Conservation (phyloP, 2,888 invertebrate genomes). For the Noctua pronuba region DNA sequence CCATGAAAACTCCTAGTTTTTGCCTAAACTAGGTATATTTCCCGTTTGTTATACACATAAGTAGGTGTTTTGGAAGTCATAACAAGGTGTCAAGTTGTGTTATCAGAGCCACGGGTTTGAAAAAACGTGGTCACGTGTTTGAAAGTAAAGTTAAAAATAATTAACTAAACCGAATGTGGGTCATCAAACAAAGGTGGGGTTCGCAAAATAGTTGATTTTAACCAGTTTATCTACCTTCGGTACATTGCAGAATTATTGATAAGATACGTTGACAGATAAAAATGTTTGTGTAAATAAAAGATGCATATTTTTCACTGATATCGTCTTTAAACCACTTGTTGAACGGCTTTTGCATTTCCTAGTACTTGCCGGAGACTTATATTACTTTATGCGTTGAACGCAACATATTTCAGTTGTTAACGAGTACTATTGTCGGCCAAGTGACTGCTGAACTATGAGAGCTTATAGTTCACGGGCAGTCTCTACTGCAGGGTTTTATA, state of each 20-base stretch:
- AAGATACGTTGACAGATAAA: slow-evolving; percentile 85
- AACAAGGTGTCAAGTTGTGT: slow-evolving; percentile 29
- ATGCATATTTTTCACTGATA: slow-evolving; percentile 86
- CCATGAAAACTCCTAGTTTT: background rate
- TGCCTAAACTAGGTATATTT: background rate
- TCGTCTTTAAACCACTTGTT: slow-evolving; percentile 72
- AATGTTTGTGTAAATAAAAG: slow-evolving; percentile 85
- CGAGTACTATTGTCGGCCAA: slow-evolving; percentile 22
- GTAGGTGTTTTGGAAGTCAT: slow-evolving; percentile 13
- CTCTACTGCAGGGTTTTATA: background rate
- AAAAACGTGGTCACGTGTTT: slow-evolving; percentile 38
- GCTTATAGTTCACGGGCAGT: background rate
- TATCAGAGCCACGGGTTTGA: slow-evolving; percentile 41
- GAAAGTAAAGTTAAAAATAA: slow-evolving; percentile 74
- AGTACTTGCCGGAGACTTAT: slow-evolving; percentile 44
- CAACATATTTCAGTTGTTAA: slow-evolving; percentile 40
- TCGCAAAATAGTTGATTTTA: slow-evolving; percentile 83
- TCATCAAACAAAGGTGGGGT: slow-evolving; percentile 88
- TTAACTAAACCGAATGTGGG: slow-evolving; percentile 82
- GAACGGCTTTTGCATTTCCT: slow-evolving; percentile 75
- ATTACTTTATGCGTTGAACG: slow-evolving; percentile 43
- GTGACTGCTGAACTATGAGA: slow-evolving; percentile 28
- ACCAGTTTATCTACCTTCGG: slow-evolving; percentile 80
- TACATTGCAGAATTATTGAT: slow-evolving; percentile 87
- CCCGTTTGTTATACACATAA: background rate